Base-by-base conservation (phyloP, 2,888 invertebrate genomes). In the Heliconius erato region DNA sequence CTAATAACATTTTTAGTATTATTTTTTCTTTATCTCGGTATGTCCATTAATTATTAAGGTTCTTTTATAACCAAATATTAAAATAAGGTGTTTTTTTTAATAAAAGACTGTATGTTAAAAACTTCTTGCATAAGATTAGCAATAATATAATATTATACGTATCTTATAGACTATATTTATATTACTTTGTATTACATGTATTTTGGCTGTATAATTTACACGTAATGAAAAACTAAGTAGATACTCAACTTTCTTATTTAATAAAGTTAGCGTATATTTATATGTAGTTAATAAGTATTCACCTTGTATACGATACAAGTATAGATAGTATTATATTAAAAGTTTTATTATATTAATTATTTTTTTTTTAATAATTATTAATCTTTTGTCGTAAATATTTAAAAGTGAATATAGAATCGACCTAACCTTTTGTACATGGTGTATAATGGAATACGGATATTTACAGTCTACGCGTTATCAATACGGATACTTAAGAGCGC, bases 401-500 rank as follows among this genome's bases (percentile, higher is more conserved):
- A 32, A 63, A 71, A 63, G 11, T n/a, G 71, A 49, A 71, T 35
- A 59, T 16, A n/a, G 49, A 44, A 32, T 69, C 44, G 7, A 63
- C 59, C 26, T 77, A 63, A 71, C 63, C 65, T 76, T 83, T 79
- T 40, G 28, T 69, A 63, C 23, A 67, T n/a, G 35, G 54, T 28
- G 35, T 84, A 80, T 82, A 82, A 80, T 80, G 40, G 76, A 76
- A 72, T 79, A 76, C 44, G 63, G n/a, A 63, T 84, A 84, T 81
- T 81, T 82, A 72, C 72, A 79, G 83, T 84, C 81, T 83, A 81
- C 87, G 88, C 88, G 89, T 89, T 92, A 92, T 92, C 92, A 92
- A 93, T 92, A 89, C 89, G 86, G 86, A 86, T 86, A 84, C 85
- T 88, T 88, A 91, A 92, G 90, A 91, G 90, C 89, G 86, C 87